These are phyloP conservation scores for Euproctis similis DNA, from an alignment of 2,888 invertebrate species.

Conservation along the genomic window DNA sequence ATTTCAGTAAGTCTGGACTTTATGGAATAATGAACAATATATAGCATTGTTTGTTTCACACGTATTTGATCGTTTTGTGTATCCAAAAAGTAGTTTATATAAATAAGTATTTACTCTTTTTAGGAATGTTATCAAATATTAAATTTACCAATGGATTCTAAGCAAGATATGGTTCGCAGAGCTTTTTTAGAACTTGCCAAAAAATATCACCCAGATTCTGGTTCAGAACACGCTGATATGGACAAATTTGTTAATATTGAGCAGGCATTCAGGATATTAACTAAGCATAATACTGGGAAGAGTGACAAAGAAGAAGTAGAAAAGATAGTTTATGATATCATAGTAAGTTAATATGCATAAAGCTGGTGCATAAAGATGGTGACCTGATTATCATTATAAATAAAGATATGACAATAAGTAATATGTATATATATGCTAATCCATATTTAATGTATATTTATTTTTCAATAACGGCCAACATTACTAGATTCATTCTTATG, in stretches of 20 bases:
- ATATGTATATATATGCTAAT: too few species aligned
- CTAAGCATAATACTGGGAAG: conserved; percentile 77
- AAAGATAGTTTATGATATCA: conserved; percentile 78
- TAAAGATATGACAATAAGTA: too few species aligned
- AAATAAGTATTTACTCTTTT: conserved; percentile 20
- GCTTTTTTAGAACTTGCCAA: conserved; percentile 87
- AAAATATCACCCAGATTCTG: conserved; percentile 89
- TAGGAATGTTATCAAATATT: conserved; percentile 82
- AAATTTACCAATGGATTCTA: conserved; percentile 79
- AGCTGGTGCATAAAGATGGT: too few species aligned
- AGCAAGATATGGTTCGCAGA: conserved; percentile 81
- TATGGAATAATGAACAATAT: too few species aligned
- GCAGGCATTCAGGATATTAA: conserved; percentile 82
- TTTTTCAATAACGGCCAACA: too few species aligned
- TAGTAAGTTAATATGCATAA: conserved; percentile 53
- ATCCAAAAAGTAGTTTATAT: too few species aligned
- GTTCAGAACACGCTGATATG: conserved; percentile 80
- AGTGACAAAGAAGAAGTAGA: conserved; percentile 71
- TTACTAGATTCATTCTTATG: too few species aligned
- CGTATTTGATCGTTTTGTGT: too few species aligned
- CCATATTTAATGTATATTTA: too few species aligned
- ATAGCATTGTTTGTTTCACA: too few species aligned
- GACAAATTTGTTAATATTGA: conserved; percentile 85
- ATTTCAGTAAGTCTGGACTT: conserved; percentile 43
- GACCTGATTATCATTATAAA: too few species aligned